phyloP scores from a whole-genome alignment of 2,797 vertebrate genomes.

The Lacerta viridis region DNA sequence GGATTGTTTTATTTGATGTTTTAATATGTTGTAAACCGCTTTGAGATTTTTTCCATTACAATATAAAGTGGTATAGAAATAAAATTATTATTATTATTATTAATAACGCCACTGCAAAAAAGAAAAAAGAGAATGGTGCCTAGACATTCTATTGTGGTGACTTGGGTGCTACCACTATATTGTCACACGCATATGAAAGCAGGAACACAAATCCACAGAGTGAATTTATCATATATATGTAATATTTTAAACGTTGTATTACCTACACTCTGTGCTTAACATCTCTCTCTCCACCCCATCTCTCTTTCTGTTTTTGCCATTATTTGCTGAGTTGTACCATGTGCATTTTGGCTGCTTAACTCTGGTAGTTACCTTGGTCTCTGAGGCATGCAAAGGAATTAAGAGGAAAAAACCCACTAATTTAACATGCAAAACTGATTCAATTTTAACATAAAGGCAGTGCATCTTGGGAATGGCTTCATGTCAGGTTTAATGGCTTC shows the following conservation, averaged over 20 bases:
- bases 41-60: too few relatives aligned
- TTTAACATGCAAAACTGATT: constrained; percentile 29
- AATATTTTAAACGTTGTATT: not conserved
- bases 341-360: not conserved
- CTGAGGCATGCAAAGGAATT: constrained; percentile 31
- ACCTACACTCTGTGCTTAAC: too few relatives aligned
- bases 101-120: too few relatives aligned
- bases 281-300: not conserved
- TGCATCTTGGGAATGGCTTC: constrained; percentile 23
- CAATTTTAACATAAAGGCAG: constrained; percentile 1
- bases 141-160: too few relatives aligned
- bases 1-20: too few relatives aligned
- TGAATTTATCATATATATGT: not conserved
- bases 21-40: too few relatives aligned
- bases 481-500: constrained; percentile 16
- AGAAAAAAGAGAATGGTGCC: too few relatives aligned
- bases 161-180: not conserved
- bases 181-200: not conserved
- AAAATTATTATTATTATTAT: too few relatives aligned
- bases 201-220: not conserved
- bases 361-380: constrained; percentile 8
- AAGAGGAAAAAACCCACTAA: not conserved
- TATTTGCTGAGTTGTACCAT: not conserved
- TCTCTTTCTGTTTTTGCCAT: not conserved
- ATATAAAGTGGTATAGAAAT: too few relatives aligned